Evolutionary conservation across 37 sponge, comb jelly and placozoan species (phyloP).

Genomic region (Spongilla lacustris): DNA sequence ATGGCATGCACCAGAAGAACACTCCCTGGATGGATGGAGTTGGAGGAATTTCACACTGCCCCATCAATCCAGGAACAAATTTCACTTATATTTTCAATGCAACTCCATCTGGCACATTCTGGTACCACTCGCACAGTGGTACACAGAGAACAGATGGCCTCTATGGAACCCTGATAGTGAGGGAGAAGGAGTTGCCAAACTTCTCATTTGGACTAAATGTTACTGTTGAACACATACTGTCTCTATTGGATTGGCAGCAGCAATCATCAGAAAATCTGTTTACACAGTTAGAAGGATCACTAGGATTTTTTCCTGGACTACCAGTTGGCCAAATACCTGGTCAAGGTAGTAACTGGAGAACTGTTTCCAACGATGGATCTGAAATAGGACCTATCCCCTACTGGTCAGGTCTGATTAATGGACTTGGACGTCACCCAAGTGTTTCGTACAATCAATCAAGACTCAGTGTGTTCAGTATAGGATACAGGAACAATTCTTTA

Average conservation of each 20-base stretch:
- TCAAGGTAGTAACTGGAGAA: neutral
- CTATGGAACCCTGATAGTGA: conserved; percentile 76
- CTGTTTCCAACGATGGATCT: conserved; percentile 47
- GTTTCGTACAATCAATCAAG: neutral
- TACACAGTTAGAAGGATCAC: conserved; percentile 21
- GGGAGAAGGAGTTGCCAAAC: conserved; percentile 4
- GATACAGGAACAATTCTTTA: neutral
- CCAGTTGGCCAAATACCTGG: conserved; percentile 15
- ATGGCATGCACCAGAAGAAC: conserved; percentile 75
- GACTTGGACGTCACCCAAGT: conserved; percentile 52
- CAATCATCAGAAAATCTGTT: conserved; percentile 53
- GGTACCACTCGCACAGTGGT: conserved; percentile 88
- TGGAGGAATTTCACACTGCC: conserved; percentile 64
- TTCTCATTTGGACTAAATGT: conserved; percentile 11
- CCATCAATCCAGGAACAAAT: conserved; percentile 44
- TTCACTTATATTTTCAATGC: conserved; percentile 75
- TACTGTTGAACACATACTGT: conserved; percentile 74
- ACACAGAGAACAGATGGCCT: conserved; percentile 81
- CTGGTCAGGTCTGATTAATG: conserved; percentile 86
- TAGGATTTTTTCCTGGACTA: conserved; percentile 30
- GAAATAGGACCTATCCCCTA: conserved; percentile 69
- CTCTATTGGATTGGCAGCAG: conserved; percentile 74
- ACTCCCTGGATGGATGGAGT: conserved; percentile 88
- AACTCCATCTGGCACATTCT: conserved; percentile 69
- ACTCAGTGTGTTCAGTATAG: conserved; percentile 36